Evolutionary conservation across 2,888 invertebrate genomes (phyloP).

Genomic region (Calliphora vomitoria): DNA sequence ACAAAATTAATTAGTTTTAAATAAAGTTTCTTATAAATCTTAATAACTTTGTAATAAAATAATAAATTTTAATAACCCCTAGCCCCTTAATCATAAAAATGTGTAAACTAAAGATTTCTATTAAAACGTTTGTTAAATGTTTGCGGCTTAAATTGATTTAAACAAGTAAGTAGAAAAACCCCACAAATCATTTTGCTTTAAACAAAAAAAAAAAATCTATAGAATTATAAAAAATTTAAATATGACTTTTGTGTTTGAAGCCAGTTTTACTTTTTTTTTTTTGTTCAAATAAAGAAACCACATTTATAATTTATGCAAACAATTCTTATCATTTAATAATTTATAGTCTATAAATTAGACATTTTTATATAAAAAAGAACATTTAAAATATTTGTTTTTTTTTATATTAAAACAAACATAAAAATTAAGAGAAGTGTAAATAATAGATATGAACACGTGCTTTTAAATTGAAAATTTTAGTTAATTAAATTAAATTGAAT

Average conservation of each 20-base stretch:
- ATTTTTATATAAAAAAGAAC: background rate
- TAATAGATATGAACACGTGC: background rate
- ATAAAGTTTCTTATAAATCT: too few relatives aligned
- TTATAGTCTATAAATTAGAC: background rate
- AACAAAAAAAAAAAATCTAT: background rate
- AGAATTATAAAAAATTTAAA: background rate
- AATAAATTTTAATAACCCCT: too few relatives aligned
- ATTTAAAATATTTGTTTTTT: background rate
- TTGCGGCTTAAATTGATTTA: too few relatives aligned
- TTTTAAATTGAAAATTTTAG: background rate
- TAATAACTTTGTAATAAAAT: too few relatives aligned
- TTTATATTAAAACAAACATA: background rate
- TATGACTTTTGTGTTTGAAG: background rate
- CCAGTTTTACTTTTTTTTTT: background rate
- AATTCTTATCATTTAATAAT: background rate
- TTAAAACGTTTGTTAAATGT: too few relatives aligned
- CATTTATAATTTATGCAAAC: constrained; percentile 12
- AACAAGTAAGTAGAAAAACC: background rate
- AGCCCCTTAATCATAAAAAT: too few relatives aligned
- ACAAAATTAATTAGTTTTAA: too few relatives aligned
- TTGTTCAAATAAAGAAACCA: background rate
- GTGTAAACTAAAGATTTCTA: too few relatives aligned
- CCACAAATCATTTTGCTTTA: background rate
- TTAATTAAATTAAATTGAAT: background rate
- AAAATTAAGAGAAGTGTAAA: background rate